These are phyloP conservation scores for Serrognathus titanus DNA, from an alignment of 2,888 invertebrate species.

Conservation along the genomic window DNA sequence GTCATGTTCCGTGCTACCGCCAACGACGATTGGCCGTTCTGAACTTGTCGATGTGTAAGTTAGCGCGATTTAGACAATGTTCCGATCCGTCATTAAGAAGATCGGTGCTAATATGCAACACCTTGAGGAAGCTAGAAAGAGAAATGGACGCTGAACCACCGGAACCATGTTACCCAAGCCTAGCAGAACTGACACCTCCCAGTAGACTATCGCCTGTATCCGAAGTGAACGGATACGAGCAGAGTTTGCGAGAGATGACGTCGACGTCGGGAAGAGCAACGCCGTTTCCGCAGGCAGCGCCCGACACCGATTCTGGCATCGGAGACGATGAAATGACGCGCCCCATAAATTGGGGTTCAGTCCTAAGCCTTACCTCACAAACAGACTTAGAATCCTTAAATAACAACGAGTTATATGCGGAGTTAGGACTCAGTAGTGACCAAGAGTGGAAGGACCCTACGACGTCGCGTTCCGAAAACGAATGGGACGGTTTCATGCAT, in stretches of 20 bases:
- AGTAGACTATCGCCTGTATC: slow-evolving; percentile 37
- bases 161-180: slow-evolving; percentile 46
- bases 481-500: slow-evolving; percentile 64
- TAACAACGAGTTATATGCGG: slow-evolving; percentile 74
- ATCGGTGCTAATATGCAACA: slow-evolving; percentile 91
- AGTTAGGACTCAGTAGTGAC: slow-evolving; percentile 64
- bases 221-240: slow-evolving; percentile 41
- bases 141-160: slow-evolving; percentile 77
- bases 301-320: slow-evolving; percentile 71
- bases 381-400: slow-evolving; percentile 79
- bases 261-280: slow-evolving; percentile 62
- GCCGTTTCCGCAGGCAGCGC: slow-evolving; percentile 59
- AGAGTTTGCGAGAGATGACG: slow-evolving; percentile 50
- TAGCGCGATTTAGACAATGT: slow-evolving; percentile 82
- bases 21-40: slow-evolving; percentile 84
- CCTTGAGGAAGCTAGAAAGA: slow-evolving; percentile 80
- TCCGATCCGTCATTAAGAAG: slow-evolving; percentile 86
- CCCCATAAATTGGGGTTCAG: slow-evolving; percentile 89
- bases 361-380: slow-evolving; percentile 80
- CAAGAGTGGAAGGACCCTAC: slow-evolving; percentile 34
- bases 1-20: slow-evolving; percentile 80
- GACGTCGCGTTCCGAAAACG: slow-evolving; percentile 47
- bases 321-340: slow-evolving; percentile 65
- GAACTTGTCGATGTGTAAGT: slow-evolving; percentile 88
- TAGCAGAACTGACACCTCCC: slow-evolving; percentile 48